These are phyloP conservation scores for Nymphalis polychloros DNA, from an alignment of 2,888 invertebrate species.

Conservation along the genomic window DNA sequence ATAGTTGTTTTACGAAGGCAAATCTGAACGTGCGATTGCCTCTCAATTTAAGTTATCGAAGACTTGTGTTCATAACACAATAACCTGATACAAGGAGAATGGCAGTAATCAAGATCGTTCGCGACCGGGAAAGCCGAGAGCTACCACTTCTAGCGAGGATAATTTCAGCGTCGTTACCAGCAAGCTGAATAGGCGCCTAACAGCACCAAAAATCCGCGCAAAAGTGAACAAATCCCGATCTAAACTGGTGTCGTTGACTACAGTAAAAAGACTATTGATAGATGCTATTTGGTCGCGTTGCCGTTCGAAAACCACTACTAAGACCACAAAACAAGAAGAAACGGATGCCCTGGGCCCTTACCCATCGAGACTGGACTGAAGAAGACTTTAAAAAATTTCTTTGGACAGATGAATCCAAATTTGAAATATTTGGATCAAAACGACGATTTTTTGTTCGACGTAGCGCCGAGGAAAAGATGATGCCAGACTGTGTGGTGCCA, in stretches of 20 bases:
- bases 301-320: slow-evolving; percentile 16
- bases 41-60: slow-evolving; percentile 12
- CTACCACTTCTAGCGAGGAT: neutral
- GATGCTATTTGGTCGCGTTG: slow-evolving; percentile 11
- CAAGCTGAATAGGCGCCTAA: neutral
- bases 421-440: neutral
- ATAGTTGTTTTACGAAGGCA: slow-evolving; percentile 12
- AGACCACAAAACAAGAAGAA: slow-evolving; percentile 18
- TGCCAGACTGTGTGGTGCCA: too few species aligned
- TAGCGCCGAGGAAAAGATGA: too few species aligned
- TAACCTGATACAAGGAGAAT: neutral
- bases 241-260: neutral
- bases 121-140: neutral
- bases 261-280: slow-evolving; percentile 7
- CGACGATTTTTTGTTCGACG: too few species aligned
- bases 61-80: slow-evolving; percentile 12
- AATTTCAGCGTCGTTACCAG: neutral
- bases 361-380: too few species aligned
- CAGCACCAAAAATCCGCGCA: slow-evolving; percentile 2
- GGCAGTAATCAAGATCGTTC: neutral
- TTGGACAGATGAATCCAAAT: slow-evolving; percentile 14
- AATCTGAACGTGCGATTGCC: slow-evolving; percentile 23
- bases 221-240: too few species aligned
- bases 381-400: slow-evolving; percentile 9
- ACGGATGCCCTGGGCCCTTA: slow-evolving; percentile 4